Evolutionary conservation across 2,888 invertebrate genomes (phyloP).

Genomic region (Polietes domitor): DNA sequence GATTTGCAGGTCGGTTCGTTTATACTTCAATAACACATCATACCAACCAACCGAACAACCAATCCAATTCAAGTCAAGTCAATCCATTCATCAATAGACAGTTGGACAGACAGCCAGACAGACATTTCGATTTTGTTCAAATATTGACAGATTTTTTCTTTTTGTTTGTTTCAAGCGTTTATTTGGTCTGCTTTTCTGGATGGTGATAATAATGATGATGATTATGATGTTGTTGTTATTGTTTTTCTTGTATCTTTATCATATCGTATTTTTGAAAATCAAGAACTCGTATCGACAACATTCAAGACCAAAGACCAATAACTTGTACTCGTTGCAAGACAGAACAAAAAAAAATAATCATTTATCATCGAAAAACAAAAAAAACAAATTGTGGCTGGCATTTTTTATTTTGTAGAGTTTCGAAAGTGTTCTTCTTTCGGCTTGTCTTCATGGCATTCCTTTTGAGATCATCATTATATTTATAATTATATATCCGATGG

Average conservation of each 20-base stretch:
- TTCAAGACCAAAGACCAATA: neutral
- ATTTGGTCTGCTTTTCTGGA: conserved; percentile 1
- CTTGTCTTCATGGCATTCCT: neutral
- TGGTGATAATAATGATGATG: conserved; percentile 5
- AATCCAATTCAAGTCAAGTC: neutral
- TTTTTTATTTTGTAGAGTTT: neutral
- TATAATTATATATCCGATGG: conserved; percentile 26
- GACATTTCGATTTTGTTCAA: neutral
- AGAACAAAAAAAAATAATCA: neutral
- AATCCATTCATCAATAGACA: conserved; percentile 1
- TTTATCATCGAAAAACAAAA: conserved; percentile 26
- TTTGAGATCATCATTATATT: conserved; percentile 38
- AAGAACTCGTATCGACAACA: conserved; percentile 7
- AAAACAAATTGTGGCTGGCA: neutral
- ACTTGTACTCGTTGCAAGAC: neutral
- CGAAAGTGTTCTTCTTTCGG: neutral
- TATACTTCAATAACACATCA: neutral
- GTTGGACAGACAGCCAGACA: neutral
- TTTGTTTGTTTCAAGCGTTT: neutral
- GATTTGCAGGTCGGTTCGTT: no score
- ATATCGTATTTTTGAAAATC: neutral
- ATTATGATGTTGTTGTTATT: neutral
- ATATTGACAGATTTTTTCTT: conserved; percentile 27
- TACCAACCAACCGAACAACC: neutral
- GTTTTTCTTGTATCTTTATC: neutral